Percentiles rank a stretch among this genome's conserved stretches.
Conservation (phyloP, 2,797 vertebrate species). For the Aselliscus stoliczkanus region DNA sequence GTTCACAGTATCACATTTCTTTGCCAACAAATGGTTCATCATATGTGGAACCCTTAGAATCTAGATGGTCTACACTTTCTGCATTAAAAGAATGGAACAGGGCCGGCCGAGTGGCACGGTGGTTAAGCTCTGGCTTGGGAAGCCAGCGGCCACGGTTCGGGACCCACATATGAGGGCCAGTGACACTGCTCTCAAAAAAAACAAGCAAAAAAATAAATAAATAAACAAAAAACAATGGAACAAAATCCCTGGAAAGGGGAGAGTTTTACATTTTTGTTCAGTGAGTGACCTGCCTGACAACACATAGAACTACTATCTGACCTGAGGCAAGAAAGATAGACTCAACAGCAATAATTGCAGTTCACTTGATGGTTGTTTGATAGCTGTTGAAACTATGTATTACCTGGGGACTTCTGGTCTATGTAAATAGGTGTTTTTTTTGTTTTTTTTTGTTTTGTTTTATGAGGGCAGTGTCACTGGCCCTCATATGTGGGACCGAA, state of each 20-base stretch:
- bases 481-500: no score
- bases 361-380: neutral
- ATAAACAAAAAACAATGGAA: neutral
- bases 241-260: neutral
- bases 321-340: neutral
- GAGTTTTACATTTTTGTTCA: neutral
- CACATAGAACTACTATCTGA: neutral
- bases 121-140: no score
- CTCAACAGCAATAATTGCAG: neutral
- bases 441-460: no score
- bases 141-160: no score
- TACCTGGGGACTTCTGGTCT: neutral
- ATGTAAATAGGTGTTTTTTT: neutral
- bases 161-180: no score
- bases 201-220: no score
- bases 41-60: neutral
- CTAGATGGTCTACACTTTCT: neutral
- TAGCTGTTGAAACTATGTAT: neutral
- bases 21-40: neutral
- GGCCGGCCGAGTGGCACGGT: no score
- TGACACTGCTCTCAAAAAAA: no score
- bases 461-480: no score
- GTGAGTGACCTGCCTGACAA: neutral
- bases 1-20: neutral
- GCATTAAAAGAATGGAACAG: neutral